Percentiles rank a stretch among this genome's conserved stretches.
Evolutionary conservation across 2,888 invertebrate genomes (phyloP).

Genomic region (Chrysotoxum bicinctum): DNA sequence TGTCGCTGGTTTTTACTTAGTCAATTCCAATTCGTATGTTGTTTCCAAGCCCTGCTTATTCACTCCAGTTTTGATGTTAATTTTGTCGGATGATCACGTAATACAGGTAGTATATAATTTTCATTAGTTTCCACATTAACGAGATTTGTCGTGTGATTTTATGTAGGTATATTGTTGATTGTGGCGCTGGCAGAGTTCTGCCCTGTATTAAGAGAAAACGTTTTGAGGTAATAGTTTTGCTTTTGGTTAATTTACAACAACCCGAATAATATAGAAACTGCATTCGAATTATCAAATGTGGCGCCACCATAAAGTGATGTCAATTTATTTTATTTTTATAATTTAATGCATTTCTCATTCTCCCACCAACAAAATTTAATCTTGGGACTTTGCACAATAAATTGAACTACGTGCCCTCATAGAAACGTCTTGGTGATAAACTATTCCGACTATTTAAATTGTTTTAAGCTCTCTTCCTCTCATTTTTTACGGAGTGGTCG

Average conservation of each 20-base stretch:
- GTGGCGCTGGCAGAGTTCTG: not conserved
- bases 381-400: conserved; percentile 4
- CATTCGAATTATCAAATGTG: not conserved
- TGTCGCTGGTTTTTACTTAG: not conserved
- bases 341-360: not conserved
- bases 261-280: too few relatives aligned
- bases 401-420: not conserved
- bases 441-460: not conserved
- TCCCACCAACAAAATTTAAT: not conserved
- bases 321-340: not conserved
- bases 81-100: not conserved
- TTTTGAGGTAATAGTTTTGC: not conserved
- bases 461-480: not conserved
- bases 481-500: not conserved
- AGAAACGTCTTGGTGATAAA: not conserved
- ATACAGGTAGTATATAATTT: not conserved
- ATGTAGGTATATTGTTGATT: not conserved
- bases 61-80: not conserved
- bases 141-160: conserved; percentile 2
- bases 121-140: not conserved
- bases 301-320: not conserved
- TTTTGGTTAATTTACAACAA: too few relatives aligned
- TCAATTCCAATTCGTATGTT: not conserved
- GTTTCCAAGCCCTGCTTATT: not conserved
- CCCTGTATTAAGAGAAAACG: not conserved